These are phyloP conservation scores for Sitta carolinensis DNA, from an alignment of 2,797 vertebrate species.

Conservation along the genomic window DNA sequence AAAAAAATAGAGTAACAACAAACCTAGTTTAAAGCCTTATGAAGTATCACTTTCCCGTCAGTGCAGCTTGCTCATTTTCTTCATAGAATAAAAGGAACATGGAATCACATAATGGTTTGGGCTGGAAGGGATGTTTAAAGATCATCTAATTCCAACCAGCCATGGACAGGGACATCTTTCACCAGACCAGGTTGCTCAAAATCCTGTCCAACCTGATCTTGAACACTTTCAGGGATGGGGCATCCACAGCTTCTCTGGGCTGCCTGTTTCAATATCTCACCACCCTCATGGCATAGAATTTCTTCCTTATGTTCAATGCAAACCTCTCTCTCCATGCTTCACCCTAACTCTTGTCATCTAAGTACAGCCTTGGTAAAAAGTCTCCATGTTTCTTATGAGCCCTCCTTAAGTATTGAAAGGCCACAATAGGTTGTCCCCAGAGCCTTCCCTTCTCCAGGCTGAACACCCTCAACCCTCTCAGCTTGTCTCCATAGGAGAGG, in stretches of 20 bases:
- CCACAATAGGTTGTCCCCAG: rapidly evolving
- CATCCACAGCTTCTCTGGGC: background rate
- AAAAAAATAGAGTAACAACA: background rate
- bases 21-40: background rate
- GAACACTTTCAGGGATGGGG: background rate
- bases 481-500: background rate
- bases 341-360: background rate
- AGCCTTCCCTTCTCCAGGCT: background rate
- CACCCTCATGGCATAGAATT: rapidly evolving
- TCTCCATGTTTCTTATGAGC: background rate
- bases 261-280: background rate
- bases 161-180: background rate
- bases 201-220: background rate
- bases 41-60: background rate
- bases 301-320: background rate
- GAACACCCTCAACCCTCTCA: background rate
- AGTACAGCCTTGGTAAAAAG: background rate
- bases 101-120: background rate
- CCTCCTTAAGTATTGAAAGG: background rate
- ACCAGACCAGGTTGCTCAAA: background rate
- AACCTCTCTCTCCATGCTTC: background rate
- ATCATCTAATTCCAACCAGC: background rate
- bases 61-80: background rate
- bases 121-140: background rate
- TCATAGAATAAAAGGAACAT: background rate